Percentiles rank a stretch among this genome's conserved stretches.
Evolutionary conservation across 2,113 vertebrate genomes (phyloP).

Genomic region (Diglossa brunneiventris): DNA sequence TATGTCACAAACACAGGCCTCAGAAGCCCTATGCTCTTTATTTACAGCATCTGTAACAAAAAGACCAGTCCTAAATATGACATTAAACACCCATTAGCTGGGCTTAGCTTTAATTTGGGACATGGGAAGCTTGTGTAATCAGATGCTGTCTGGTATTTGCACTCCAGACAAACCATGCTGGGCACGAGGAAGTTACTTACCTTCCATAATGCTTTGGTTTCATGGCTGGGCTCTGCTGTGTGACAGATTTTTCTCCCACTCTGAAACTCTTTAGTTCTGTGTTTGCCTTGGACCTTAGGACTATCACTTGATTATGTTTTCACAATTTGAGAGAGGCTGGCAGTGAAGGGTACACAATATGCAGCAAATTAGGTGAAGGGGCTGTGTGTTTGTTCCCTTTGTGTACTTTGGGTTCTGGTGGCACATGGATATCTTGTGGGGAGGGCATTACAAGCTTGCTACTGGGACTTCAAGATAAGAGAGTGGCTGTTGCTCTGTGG

Average conservation of each 20-base stretch:
- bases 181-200: neutral
- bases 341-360: neutral
- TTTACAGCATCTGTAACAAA: neutral
- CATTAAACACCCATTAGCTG: neutral
- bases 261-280: neutral
- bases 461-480: neutral
- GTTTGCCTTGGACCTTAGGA: neutral
- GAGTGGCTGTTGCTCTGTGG: neutral
- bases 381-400: neutral
- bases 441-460: neutral
- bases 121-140: neutral
- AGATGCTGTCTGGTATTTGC: neutral
- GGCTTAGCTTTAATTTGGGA: slow-evolving; percentile 15
- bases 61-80: neutral
- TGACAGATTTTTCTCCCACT: neutral
- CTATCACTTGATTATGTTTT: neutral
- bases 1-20: neutral
- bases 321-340: neutral
- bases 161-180: neutral
- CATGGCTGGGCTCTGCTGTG: accelerated
- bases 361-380: neutral
- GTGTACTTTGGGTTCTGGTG: neutral
- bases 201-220: neutral
- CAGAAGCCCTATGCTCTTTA: neutral
- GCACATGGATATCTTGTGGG: neutral